Evolutionary conservation across 2,888 invertebrate species (phyloP).

Genomic region (Diogma glabrata): DNA sequence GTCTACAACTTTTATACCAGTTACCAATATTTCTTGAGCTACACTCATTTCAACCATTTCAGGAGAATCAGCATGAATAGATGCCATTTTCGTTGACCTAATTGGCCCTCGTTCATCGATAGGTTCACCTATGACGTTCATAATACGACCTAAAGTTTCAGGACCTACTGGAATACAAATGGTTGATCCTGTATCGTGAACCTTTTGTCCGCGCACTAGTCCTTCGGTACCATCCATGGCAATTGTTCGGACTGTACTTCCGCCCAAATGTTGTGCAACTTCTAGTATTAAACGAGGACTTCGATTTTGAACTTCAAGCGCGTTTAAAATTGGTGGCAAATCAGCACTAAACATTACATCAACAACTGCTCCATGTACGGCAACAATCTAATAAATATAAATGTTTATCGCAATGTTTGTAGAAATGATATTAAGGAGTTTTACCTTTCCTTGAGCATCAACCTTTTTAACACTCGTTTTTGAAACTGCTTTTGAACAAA

Average conservation of each 20-base stretch:
- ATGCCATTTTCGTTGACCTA: conserved; percentile 58
- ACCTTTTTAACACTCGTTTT: too few relatives aligned
- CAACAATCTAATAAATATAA: conserved; percentile 46
- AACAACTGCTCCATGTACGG: conserved; percentile 95
- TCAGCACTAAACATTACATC: conserved; percentile 91
- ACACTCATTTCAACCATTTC: conserved; percentile 87
- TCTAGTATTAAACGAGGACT: conserved; percentile 69
- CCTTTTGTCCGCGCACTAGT: conserved; percentile 71
- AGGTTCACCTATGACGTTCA: conserved; percentile 80
- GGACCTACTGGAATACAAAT: conserved; percentile 87
- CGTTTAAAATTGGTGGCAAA: conserved; percentile 84
- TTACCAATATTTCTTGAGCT: conserved; percentile 81
- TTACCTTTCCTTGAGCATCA: too few relatives aligned
- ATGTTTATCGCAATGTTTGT: too few relatives aligned
- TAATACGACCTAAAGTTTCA: conserved; percentile 83
- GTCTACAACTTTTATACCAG: conserved; percentile 87
- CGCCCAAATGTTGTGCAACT: conserved; percentile 83
- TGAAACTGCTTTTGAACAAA: too few relatives aligned
- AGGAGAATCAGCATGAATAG: conserved; percentile 85
- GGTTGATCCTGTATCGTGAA: conserved; percentile 70
- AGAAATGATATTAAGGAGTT: too few relatives aligned
- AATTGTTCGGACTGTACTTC: conserved; percentile 80
- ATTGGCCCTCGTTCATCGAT: conserved; percentile 85
- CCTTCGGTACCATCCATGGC: conserved; percentile 93
- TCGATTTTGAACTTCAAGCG: conserved; percentile 80